Base-by-base conservation (phyloP, 1,140 invertebrate species). In the Cydia splendana region DNA sequence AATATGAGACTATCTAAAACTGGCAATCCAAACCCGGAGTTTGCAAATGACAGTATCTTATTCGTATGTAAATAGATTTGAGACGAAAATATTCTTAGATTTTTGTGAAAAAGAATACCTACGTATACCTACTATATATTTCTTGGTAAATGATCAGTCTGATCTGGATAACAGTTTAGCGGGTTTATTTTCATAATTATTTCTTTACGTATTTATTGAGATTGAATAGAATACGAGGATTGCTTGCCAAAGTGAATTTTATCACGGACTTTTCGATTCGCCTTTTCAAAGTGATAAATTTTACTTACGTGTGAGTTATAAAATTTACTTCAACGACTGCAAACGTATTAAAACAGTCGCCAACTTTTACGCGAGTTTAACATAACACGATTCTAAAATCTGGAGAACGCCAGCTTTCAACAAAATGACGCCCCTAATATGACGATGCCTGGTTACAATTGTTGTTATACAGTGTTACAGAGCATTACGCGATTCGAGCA, bases 401-500 rank as follows among this genome's bases (percentile, higher is more conserved):
- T 24, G 10, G 7, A 62, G 57, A 71, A 18, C 67, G 30, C 10
- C 34, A 69, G 28, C 30, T 69, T 69, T 30, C n/a, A 28, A 65
- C 62, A 65, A 38, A 69, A 38, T 18, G 67, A 71, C 67, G 30
- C n/a, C 18, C 18, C 24, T 7, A 71, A 71, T 15, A 24, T 10
- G 13, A 18, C 34, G 34, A 12, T 69, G 28, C 65, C 28, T 24
- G 57, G 53, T 62, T 38, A 38, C 67, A 71, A 71, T 71, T 71
- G 67, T 69, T 34, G 65, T 71, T 42, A 71, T 45, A 18, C 67
- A 34, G 6, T 18, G 67, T 71, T 67, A 15, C 67, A 38, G 67
- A 38, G 67, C 30, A 38, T 71, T 71, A 71, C 67, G 67, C 67
- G 38, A 38, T 18, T 71, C 67, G 65, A 15, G 34, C 67, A n/a